Evolutionary conservation across 2,888 invertebrate species (phyloP).

Genomic region (Chrysotoxum bicinctum): DNA sequence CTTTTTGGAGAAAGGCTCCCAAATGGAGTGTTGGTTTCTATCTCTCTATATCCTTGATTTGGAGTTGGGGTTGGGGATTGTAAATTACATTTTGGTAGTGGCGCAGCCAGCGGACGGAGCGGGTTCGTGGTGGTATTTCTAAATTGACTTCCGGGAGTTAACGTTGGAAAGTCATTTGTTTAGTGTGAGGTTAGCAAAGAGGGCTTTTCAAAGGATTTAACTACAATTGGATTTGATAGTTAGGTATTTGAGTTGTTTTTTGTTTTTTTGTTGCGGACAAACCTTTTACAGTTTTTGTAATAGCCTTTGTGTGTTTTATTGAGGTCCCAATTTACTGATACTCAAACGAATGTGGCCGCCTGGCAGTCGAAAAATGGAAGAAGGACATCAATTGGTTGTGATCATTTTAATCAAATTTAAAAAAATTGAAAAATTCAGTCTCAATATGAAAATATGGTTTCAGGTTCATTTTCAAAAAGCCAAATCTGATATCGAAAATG

Average conservation of each 20-base stretch:
- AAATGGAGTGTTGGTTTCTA: constrained; percentile 14
- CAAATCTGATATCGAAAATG: too few species aligned
- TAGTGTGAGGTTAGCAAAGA: not conserved
- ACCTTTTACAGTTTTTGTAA: not conserved
- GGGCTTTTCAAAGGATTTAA: not conserved
- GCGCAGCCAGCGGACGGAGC: not conserved
- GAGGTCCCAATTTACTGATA: too few species aligned
- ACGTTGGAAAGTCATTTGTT: constrained; percentile 35
- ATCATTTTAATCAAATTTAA: too few species aligned
- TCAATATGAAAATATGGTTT: too few species aligned
- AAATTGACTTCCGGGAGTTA: constrained; percentile 64
- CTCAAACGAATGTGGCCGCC: too few species aligned
- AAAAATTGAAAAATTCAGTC: too few species aligned
- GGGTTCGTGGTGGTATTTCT: constrained; percentile 16
- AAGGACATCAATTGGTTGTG: too few species aligned
- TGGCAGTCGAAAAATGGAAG: too few species aligned
- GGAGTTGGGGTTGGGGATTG: constrained; percentile 11
- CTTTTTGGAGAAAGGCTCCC: constrained; percentile 22
- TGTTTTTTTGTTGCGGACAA: not conserved
- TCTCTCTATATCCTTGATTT: not conserved
- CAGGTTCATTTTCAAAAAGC: too few species aligned
- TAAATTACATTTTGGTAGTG: constrained; percentile 45
- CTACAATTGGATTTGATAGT: constrained; percentile 1
- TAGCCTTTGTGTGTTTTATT: too few species aligned
- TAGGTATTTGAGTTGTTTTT: constrained; percentile 1